Percentiles rank a stretch among this genome's conserved stretches.
Conservation (phyloP, 2,888 invertebrate species). For the Spilarctia lutea region DNA sequence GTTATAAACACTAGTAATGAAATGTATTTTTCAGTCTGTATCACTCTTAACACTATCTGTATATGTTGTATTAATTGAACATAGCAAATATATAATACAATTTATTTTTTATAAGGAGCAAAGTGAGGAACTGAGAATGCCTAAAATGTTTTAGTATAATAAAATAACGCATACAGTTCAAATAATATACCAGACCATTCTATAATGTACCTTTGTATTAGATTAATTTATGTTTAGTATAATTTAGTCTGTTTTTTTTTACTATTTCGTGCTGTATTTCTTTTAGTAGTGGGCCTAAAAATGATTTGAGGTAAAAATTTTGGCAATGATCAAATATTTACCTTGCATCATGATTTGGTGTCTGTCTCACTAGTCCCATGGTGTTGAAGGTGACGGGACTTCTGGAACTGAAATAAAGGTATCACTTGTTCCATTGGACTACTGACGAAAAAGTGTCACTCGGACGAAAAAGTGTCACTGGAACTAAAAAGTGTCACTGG, state of each 20-base stretch:
- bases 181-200: constrained; percentile 75
- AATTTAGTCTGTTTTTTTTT: background rate
- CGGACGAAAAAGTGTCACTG: no score
- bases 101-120: background rate
- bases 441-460: no score
- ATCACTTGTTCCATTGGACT: no score
- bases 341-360: no score
- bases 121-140: background rate
- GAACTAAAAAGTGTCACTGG: no score
- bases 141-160: constrained; percentile 31
- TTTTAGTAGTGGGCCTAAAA: background rate
- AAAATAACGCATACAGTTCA: constrained; percentile 57
- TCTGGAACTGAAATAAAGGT: no score
- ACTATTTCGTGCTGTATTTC: background rate
- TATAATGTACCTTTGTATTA: constrained; percentile 72
- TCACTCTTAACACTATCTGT: background rate
- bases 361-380: no score
- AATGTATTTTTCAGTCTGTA: background rate
- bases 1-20: background rate
- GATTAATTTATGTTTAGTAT: constrained; percentile 47
- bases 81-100: background rate
- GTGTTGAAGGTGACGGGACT: no score
- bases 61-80: background rate
- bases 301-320: background rate
- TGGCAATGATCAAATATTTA: background rate